Conservation (phyloP, 2,888 invertebrate genomes). For the Eristalis tenax region DNA sequence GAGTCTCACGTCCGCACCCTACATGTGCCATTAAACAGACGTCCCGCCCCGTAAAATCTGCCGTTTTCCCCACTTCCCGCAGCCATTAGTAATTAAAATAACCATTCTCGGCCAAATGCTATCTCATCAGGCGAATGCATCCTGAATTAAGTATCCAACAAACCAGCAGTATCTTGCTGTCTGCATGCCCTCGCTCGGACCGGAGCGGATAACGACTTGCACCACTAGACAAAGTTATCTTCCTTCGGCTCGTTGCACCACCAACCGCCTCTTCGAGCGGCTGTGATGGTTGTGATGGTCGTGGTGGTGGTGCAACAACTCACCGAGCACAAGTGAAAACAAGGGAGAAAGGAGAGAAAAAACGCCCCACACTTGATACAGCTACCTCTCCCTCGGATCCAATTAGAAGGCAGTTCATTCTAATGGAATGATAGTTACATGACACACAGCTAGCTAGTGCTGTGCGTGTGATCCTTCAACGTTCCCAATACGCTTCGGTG, state of each 20-base stretch:
- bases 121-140: constrained; percentile 61
- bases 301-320: not conserved
- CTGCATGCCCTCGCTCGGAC: constrained; percentile 17
- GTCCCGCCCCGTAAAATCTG: not conserved
- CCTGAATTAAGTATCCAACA: constrained; percentile 62
- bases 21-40: constrained; percentile 32
- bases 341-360: constrained; percentile 6
- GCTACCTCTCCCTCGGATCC: constrained; percentile 31
- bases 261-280: not conserved
- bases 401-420: constrained; percentile 60
- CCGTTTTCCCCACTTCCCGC: not conserved
- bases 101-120: constrained; percentile 61
- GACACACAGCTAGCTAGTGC: constrained; percentile 32
- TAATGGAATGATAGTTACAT: constrained; percentile 63
- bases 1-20: constrained; percentile 1
- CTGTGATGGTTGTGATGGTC: not conserved
- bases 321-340: not conserved
- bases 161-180: constrained; percentile 57
- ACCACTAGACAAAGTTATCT: constrained; percentile 51
- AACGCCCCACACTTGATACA: not conserved
- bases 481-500: constrained; percentile 45
- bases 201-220: constrained; percentile 57
- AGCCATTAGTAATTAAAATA: constrained; percentile 61
- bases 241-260: constrained; percentile 2
- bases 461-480: constrained; percentile 62